Evolutionary conservation across 2,113 vertebrate genomes (phyloP).

Genomic region (Notarius lentiginosus): DNA sequence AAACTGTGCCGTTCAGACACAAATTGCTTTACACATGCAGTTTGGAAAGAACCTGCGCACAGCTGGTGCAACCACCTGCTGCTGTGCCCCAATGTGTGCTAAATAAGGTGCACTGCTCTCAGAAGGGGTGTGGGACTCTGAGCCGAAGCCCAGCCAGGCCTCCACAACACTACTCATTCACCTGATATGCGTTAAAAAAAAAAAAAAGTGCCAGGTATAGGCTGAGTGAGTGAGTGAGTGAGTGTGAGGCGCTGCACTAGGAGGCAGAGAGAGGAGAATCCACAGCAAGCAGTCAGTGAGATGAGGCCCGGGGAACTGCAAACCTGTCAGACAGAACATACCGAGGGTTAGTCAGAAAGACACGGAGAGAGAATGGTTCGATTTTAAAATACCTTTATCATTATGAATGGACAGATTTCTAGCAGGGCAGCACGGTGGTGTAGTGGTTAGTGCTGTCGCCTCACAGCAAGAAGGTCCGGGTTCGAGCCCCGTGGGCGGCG

Average conservation of each 20-base stretch:
- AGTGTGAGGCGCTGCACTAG: constrained; percentile 5
- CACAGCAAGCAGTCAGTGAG: constrained; percentile 40
- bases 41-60: constrained; percentile 23
- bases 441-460: too few species aligned
- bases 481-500: too few species aligned
- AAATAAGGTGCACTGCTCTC: constrained; percentile 23
- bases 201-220: constrained; percentile 9
- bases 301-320: constrained; percentile 48
- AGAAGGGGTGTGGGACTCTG: background rate
- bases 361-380: background rate
- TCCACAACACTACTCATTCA: constrained; percentile 9
- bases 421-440: too few species aligned
- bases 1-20: background rate
- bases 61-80: constrained; percentile 32
- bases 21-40: constrained; percentile 6
- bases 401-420: background rate
- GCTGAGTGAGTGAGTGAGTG: background rate
- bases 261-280: constrained; percentile 28
- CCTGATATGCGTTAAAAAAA: constrained; percentile 12
- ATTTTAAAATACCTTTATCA: too few species aligned
- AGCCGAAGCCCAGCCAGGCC: constrained; percentile 4
- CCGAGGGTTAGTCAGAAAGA: background rate
- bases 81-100: constrained; percentile 9
- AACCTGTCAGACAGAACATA: constrained; percentile 61
- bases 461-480: too few species aligned